These are phyloP conservation scores for Ferrisia virgata DNA, from an alignment of 2,888 invertebrate genomes.

Conservation along the genomic window DNA sequence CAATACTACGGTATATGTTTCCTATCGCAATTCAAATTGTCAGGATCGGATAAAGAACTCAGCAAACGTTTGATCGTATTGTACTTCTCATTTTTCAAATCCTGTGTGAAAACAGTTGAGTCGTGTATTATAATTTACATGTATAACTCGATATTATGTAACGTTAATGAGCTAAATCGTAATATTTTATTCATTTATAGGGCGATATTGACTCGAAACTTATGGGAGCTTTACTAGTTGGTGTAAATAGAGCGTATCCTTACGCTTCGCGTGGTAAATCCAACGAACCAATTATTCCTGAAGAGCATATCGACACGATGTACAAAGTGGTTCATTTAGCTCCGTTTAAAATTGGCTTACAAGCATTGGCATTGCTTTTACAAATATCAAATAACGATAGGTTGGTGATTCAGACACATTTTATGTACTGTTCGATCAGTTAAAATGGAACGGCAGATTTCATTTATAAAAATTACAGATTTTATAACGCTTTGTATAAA, in stretches of 20 bases:
- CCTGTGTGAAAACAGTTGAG: slow-evolving; percentile 80
- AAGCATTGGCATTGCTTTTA: slow-evolving; percentile 62
- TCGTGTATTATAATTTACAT: too few relatives aligned
- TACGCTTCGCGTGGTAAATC: slow-evolving; percentile 58
- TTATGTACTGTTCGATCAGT: not conserved
- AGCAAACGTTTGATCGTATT: slow-evolving; percentile 82
- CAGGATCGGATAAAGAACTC: slow-evolving; percentile 68
- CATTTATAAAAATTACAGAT: slow-evolving; percentile 56
- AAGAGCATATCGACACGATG: slow-evolving; percentile 69
- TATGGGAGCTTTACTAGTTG: slow-evolving; percentile 77
- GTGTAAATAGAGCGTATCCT: slow-evolving; percentile 80
- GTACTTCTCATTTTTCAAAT: slow-evolving; percentile 94
- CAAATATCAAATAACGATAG: slow-evolving; percentile 65
- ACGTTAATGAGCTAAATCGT: too few relatives aligned
- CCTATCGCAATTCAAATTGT: slow-evolving; percentile 77
- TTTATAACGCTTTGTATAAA: slow-evolving; percentile 83
- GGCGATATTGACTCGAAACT: slow-evolving; percentile 79
- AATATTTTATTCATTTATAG: slow-evolving; percentile 50
- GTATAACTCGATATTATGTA: too few relatives aligned
- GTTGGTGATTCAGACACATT: slow-evolving; percentile 53
- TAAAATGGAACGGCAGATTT: not conserved
- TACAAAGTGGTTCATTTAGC: slow-evolving; percentile 78
- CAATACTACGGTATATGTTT: slow-evolving; percentile 91
- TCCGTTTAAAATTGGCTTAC: slow-evolving; percentile 66
- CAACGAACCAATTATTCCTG: slow-evolving; percentile 58